A percentile compares a stretch with the other conserved stretches of the same genome.
These are phyloP conservation scores for Aurelia coerulea DNA, from an alignment of 30 jellyfish, hydroid and myxozoan genomes.

Conservation along the genomic window DNA sequence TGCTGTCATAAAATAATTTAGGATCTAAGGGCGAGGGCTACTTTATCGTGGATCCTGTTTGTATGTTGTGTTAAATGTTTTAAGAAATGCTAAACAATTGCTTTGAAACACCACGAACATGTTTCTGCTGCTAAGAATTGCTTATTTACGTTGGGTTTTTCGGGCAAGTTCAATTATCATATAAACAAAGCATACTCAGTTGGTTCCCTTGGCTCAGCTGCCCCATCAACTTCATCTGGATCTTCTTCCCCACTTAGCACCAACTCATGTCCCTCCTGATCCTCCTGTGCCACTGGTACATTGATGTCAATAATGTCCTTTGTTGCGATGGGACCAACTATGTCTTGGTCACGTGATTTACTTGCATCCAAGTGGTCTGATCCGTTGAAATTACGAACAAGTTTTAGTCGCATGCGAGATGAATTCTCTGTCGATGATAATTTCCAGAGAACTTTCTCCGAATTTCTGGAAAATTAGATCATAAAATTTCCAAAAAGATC, in stretches of 20 bases:
- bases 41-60: too few relatives aligned
- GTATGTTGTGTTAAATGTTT: too few relatives aligned
- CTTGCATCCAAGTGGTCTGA: slow-evolving; percentile 83
- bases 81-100: too few relatives aligned
- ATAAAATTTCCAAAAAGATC: not conserved
- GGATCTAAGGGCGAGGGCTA: too few relatives aligned
- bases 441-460: slow-evolving; percentile 60
- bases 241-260: slow-evolving; percentile 75
- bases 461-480: slow-evolving; percentile 40
- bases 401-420: slow-evolving; percentile 92
- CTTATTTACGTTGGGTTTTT: too few relatives aligned
- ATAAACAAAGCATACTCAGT: slow-evolving; percentile 35
- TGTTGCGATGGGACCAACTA: slow-evolving; percentile 6
- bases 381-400: slow-evolving; percentile 63
- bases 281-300: slow-evolving; percentile 37
- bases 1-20: too few relatives aligned
- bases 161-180: too few relatives aligned
- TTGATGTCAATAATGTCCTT: slow-evolving; percentile 43
- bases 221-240: slow-evolving; percentile 62
- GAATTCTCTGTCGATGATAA: slow-evolving; percentile 87
- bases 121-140: too few relatives aligned
- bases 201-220: slow-evolving; percentile 42
- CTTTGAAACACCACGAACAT: too few relatives aligned
- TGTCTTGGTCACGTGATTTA: slow-evolving; percentile 56
- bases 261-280: slow-evolving; percentile 58